A percentile compares a stretch with the other conserved stretches of the same genome.
Conservation (phyloP, 2,888 invertebrate species). For the Dicyrtoma fusca region DNA sequence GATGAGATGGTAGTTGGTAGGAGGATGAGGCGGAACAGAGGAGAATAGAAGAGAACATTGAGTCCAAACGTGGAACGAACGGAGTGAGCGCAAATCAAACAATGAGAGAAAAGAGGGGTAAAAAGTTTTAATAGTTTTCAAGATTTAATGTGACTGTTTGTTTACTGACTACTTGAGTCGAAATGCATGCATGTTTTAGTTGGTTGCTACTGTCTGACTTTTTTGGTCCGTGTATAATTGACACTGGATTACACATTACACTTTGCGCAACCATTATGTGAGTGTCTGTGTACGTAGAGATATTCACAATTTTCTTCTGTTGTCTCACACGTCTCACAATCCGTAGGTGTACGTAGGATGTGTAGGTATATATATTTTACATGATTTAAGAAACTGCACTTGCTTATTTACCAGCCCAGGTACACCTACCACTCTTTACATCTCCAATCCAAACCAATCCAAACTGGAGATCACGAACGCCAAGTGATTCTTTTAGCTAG, state of each 20-base stretch:
- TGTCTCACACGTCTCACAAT: too few species aligned
- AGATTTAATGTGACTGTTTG: slow-evolving; percentile 21
- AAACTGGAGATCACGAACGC: slow-evolving; percentile 21
- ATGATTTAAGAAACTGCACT: too few species aligned
- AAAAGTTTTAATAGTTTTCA: background rate
- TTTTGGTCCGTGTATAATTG: slow-evolving; percentile 26
- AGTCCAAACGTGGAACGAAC: background rate
- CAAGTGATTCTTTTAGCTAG: slow-evolving; percentile 17
- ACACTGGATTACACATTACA: slow-evolving; percentile 22
- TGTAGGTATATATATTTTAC: too few species aligned
- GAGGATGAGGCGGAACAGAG: background rate
- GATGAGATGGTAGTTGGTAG: background rate
- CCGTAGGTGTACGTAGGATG: too few species aligned
- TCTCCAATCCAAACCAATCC: background rate
- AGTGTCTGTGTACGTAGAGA: background rate
- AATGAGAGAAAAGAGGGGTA: background rate
- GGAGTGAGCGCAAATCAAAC: background rate
- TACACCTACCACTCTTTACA: too few species aligned
- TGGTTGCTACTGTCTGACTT: slow-evolving; percentile 9
- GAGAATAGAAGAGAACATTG: background rate
- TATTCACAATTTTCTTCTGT: too few species aligned
- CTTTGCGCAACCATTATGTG: slow-evolving; percentile 7
- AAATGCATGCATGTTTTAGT: slow-evolving; percentile 12
- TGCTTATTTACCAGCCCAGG: too few species aligned
- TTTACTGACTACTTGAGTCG: slow-evolving; percentile 28